Conservation (phyloP, 2,888 invertebrate genomes). For the Dryocosmus kuriphilus region DNA sequence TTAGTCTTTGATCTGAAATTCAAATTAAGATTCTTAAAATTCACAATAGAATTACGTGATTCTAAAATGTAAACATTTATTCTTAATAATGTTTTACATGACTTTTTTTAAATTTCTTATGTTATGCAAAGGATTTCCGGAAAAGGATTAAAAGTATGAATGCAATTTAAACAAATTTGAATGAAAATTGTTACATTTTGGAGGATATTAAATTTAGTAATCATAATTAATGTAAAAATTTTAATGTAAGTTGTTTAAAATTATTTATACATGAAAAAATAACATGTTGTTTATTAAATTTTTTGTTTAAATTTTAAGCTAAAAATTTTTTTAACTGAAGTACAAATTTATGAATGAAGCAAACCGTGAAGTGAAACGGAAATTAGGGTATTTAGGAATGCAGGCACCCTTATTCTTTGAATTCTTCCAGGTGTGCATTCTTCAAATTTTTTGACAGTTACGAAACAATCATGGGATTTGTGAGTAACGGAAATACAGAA, state of each 20-base stretch:
- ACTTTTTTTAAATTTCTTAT: background rate
- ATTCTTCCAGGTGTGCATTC: constrained; percentile 28
- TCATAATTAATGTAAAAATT: background rate
- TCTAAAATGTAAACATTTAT: background rate
- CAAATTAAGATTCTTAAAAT: background rate
- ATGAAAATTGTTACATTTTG: background rate
- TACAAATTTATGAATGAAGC: background rate
- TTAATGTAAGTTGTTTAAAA: no score
- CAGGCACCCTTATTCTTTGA: constrained; percentile 17
- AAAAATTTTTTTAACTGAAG: background rate
- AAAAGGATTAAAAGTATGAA: background rate
- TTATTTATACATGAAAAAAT: no score
- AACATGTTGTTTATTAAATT: no score
- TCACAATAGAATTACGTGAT: background rate
- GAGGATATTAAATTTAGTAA: background rate
- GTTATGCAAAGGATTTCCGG: background rate
- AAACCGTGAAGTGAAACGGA: background rate
- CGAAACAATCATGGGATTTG: constrained; percentile 15
- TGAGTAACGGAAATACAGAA: background rate
- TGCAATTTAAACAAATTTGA: background rate
- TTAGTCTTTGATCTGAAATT: background rate
- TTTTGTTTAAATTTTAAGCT: background rate
- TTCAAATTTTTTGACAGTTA: constrained; percentile 20
- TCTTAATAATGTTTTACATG: background rate
- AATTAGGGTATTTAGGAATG: background rate